Percentiles rank a stretch among this genome's conserved stretches.
Evolutionary conservation across 2,113 vertebrate species (phyloP).

Genomic region (Clupea harengus): DNA sequence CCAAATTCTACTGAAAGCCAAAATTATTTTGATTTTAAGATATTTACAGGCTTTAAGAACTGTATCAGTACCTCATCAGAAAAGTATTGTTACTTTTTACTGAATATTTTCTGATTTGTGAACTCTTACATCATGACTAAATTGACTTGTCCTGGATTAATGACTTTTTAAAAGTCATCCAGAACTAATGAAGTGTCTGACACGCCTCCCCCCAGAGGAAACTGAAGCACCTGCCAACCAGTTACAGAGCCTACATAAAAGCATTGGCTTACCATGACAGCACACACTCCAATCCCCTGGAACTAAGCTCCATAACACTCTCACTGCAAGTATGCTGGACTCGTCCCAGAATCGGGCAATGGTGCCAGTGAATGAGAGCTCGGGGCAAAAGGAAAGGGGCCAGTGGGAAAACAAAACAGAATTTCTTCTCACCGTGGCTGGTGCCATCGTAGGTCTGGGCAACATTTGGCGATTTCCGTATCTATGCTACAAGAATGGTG

Average conservation of each 20-base stretch:
- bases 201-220: constrained; percentile 50
- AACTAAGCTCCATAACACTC: neutral
- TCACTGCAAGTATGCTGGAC: constrained; percentile 46
- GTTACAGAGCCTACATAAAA: constrained; percentile 30
- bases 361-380: constrained; percentile 37
- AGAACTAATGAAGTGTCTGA: neutral
- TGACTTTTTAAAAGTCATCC: neutral
- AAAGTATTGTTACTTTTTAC: no score
- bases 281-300: neutral
- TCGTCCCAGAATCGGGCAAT: neutral
- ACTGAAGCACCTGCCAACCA: constrained; percentile 16
- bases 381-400: constrained; percentile 47
- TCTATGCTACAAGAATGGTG: constrained; percentile 68
- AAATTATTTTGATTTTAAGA: no score
- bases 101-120: no score
- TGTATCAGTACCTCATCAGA: no score
- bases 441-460: constrained; percentile 63
- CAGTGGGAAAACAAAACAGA: constrained; percentile 62
- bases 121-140: no score
- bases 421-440: constrained; percentile 61
- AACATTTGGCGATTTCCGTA: constrained; percentile 71
- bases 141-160: no score
- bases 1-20: no score
- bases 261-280: constrained; percentile 3
- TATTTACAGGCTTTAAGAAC: no score